Evolutionary conservation across 1,140 invertebrate species (phyloP), one percentile per base, ranked within the genome.

Genomic region (Theocolax elegans): DNA sequence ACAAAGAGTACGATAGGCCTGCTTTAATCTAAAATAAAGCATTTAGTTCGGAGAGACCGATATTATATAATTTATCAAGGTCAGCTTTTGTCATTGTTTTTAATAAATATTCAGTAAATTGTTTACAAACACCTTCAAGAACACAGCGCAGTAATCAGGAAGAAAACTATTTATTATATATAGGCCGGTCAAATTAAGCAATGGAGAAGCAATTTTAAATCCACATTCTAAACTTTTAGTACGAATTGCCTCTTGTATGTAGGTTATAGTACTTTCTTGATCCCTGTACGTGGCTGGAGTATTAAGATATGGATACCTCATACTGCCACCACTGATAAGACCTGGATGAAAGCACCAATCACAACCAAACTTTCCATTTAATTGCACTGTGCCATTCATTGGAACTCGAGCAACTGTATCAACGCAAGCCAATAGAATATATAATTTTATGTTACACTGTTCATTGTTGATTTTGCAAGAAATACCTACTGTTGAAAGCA

Each of bases 71-170:
- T 13, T 9, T 4, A n/a, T 60, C 23, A 19, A 42, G 21, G 17
- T 56, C 29, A 42, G 3, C 40, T 25, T 60, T 44, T 13, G 58
- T 25, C 7, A 27, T 13, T 7, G 19, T 25, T 13, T 27, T 60
- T 27, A 60, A 44, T 6, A 60, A 10, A 42, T 27, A 60, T 42
- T 60, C 40, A 17, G 58, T 60, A 15, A 44, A 13, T 44, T 44
- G 40, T 13, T 42, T 23, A 10, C 8, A 15, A 25, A 60, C 58
- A 60, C 58, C 58, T 21, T 21, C 40, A 15, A 60, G 9, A 21
- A n/a, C 2, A 23, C 58, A 60, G 40, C 44, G 58, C 40, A 60
- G 15, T 60, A 60, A 44, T 60, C 58, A 9, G 58, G 58, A 12
- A 17, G 15, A 27, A 42, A 60, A 3, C 58, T 38, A 19, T 13